These are phyloP conservation scores for Bemisia tabaci DNA, from an alignment of 1,140 invertebrate species.

Conservation along the genomic window DNA sequence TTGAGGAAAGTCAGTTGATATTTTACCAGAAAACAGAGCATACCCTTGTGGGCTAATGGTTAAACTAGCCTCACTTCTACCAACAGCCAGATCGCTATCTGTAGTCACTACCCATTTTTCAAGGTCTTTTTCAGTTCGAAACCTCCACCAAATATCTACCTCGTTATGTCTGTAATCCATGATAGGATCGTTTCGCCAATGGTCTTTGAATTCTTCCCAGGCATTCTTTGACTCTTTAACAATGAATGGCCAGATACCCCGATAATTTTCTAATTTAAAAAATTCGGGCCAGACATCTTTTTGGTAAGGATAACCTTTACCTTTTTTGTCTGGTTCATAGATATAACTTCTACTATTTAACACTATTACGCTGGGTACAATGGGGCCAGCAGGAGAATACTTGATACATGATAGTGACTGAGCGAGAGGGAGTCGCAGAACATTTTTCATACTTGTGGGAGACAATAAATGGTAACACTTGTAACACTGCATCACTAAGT, in stretches of 20 bases:
- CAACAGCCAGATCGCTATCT: slow-evolving; percentile 68
- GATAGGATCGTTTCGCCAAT: slow-evolving; percentile 42
- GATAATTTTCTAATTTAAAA: too few relatives aligned
- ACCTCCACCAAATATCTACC: slow-evolving; percentile 52
- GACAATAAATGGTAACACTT: too few relatives aligned
- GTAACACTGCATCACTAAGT: too few relatives aligned
- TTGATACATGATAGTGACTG: too few relatives aligned
- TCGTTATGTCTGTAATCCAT: slow-evolving; percentile 43
- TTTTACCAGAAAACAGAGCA: slow-evolving; percentile 59
- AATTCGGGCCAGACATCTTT: too few relatives aligned
- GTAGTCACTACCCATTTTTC: slow-evolving; percentile 56
- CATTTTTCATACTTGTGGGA: too few relatives aligned
- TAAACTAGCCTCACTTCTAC: slow-evolving; percentile 52
- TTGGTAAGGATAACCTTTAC: too few relatives aligned
- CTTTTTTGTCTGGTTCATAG: neutral
- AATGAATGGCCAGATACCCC: too few relatives aligned
- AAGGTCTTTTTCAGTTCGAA: slow-evolving; percentile 44
- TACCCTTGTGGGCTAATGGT: slow-evolving; percentile 44
- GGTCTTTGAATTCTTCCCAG: slow-evolving; percentile 51
- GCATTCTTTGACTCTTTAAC: slow-evolving; percentile 51
- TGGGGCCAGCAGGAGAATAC: too few relatives aligned
- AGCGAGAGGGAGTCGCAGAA: too few relatives aligned
- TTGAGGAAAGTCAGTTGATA: slow-evolving; percentile 54
- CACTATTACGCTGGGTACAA: too few relatives aligned
- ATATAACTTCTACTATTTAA: too few relatives aligned